phyloP scores from a whole-genome alignment of 2,888 invertebrate genomes.

The Escarpia spicata region DNA sequence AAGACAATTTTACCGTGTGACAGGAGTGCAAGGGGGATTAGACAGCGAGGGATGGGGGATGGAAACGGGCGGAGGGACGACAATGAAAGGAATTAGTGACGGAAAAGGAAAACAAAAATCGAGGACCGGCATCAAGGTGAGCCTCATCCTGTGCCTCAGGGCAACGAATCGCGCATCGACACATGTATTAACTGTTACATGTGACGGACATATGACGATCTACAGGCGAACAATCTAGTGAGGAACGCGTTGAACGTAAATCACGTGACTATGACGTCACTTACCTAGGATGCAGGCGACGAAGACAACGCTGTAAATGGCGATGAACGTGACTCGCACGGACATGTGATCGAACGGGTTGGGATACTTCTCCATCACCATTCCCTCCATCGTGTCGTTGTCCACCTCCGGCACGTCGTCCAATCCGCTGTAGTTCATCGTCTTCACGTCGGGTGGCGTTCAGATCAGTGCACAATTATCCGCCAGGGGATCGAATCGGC shows the following conservation, averaged over 20 bases:
- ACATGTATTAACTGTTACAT: no score
- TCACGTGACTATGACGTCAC: constrained; percentile 5
- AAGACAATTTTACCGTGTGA: background rate
- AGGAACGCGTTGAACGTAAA: background rate
- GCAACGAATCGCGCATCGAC: no score
- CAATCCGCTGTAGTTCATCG: background rate
- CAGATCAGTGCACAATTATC: background rate
- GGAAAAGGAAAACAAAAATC: no score
- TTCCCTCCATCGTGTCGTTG: background rate
- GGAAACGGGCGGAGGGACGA: no score
- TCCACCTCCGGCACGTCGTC: background rate
- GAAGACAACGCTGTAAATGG: constrained; percentile 23
- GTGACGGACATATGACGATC: background rate
- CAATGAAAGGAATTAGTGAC: no score
- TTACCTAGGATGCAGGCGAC: constrained; percentile 17
- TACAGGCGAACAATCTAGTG: background rate
- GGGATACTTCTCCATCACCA: constrained; percentile 1
- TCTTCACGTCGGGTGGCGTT: background rate
- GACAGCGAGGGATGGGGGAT: no score
- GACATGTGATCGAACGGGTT: background rate
- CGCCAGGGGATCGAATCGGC: background rate
- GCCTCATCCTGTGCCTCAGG: no score
- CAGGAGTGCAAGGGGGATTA: no score
- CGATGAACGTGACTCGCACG: constrained; percentile 24
- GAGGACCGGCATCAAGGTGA: no score